These are phyloP conservation scores for Heterotis niloticus DNA, from an alignment of 2,113 vertebrate species.

Conservation along the genomic window DNA sequence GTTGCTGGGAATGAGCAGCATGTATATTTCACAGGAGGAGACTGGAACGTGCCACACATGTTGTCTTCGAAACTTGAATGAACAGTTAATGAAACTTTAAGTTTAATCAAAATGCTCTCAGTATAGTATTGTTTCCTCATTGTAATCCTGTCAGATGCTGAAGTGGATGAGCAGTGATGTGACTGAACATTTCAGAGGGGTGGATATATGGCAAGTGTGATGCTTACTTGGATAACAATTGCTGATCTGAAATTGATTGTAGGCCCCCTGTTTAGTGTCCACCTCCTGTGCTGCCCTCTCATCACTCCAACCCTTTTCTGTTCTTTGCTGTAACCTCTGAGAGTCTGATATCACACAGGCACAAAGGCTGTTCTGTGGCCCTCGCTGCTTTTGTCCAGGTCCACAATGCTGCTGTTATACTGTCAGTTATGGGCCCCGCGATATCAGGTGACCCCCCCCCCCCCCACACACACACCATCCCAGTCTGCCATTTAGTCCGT, in stretches of 20 bases:
- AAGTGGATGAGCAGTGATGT: no score
- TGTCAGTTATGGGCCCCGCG: not conserved
- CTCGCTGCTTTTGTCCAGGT: not conserved
- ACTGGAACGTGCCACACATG: no score
- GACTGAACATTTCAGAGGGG: no score
- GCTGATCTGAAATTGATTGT: no score
- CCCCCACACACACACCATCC: no score
- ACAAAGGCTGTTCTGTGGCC: constrained; percentile 44
- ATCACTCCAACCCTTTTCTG: constrained; percentile 18
- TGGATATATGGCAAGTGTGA: no score
- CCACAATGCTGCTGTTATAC: constrained; percentile 25
- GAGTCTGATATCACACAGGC: constrained; percentile 48
- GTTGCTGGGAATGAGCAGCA: not conserved
- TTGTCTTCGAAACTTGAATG: no score
- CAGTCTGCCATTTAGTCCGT: not conserved
- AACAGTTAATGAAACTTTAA: no score
- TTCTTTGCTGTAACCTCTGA: constrained; percentile 37
- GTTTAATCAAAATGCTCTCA: no score
- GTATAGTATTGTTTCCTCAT: no score
- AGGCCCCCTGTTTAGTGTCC: not conserved
- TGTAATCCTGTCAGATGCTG: no score
- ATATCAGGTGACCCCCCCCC: not conserved
- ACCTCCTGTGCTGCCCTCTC: not conserved
- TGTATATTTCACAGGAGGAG: not conserved
- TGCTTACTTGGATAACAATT: no score